Percentiles rank a stretch among this genome's conserved stretches.
Conservation (phyloP, 1,140 invertebrate genomes). For the Euwallacea fornicatus region DNA sequence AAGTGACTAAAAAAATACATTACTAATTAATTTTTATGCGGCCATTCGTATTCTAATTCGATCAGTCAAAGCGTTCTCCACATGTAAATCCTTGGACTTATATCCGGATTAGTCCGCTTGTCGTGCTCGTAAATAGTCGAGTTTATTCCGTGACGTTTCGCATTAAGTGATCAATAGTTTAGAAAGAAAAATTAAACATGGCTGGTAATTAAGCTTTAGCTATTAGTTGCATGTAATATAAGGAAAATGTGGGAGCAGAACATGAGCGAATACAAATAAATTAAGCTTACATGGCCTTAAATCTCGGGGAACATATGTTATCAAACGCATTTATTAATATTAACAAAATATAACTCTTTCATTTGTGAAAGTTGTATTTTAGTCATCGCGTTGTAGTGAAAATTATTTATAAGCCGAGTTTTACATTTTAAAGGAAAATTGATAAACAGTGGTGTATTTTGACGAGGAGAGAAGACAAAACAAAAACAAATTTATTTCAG, state of each 20-base stretch:
- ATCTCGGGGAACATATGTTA: too few relatives aligned
- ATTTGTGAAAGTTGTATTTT: neutral
- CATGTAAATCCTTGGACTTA: conserved; percentile 21
- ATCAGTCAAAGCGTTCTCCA: conserved; percentile 2
- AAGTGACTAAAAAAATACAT: conserved; percentile 9
- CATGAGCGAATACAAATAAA: too few relatives aligned
- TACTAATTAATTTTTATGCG: conserved; percentile 26
- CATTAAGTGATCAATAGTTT: conserved; percentile 12
- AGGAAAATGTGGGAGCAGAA: too few relatives aligned
- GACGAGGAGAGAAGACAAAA: conserved; percentile 14
- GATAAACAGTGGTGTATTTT: conserved; percentile 8
- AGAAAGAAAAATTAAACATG: neutral
- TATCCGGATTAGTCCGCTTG: conserved; percentile 19
- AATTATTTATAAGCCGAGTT: too few relatives aligned
- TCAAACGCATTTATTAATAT: too few relatives aligned
- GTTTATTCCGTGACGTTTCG: conserved; percentile 11
- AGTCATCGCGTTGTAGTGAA: neutral
- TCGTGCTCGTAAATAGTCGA: conserved; percentile 15
- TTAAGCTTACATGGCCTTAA: too few relatives aligned
- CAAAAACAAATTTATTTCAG: conserved; percentile 24
- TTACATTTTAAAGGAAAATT: neutral
- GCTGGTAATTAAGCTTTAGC: neutral
- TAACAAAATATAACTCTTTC: too few relatives aligned
- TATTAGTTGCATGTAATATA: too few relatives aligned
- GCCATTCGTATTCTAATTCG: conserved; percentile 29